These are phyloP conservation scores for Philhelius pedissequus DNA, from an alignment of 2,888 invertebrate genomes.

Conservation along the genomic window DNA sequence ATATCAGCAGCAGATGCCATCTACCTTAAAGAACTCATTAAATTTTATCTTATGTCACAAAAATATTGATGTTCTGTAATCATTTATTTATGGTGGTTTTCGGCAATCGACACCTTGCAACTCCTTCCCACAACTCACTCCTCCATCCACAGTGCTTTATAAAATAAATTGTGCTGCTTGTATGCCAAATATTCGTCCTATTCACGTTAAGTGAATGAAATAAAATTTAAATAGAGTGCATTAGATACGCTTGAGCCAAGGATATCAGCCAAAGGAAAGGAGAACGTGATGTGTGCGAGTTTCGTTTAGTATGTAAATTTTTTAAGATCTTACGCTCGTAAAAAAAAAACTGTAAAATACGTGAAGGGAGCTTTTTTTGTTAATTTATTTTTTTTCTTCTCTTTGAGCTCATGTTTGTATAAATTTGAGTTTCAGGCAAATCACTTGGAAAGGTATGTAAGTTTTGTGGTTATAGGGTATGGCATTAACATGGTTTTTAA, in stretches of 20 bases:
- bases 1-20: not conserved
- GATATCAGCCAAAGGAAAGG: not conserved
- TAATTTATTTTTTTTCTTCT: not conserved
- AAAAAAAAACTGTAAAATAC: slow-evolving; percentile 28
- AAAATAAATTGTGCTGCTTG: not conserved
- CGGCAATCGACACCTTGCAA: too few species aligned
- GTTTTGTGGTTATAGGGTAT: not conserved
- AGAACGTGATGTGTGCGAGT: not conserved
- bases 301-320: slow-evolving; percentile 34
- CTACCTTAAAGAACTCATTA: not conserved
- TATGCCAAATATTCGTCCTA: not conserved
- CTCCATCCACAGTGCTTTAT: not conserved
- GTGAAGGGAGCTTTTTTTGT: not conserved
- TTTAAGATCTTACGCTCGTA: slow-evolving; percentile 13
- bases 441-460: not conserved
- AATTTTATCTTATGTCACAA: slow-evolving; percentile 27
- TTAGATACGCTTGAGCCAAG: slow-evolving; percentile 2
- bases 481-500: not conserved
- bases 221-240: slow-evolving; percentile 49
- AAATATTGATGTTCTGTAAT: slow-evolving; percentile 33
- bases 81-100: slow-evolving; percentile 20
- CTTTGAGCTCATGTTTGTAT: not conserved
- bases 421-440: not conserved
- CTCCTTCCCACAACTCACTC: not conserved
- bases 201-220: slow-evolving; percentile 15